Conservation (phyloP, 2,797 vertebrate species). For the Ctenopoma multispine region DNA sequence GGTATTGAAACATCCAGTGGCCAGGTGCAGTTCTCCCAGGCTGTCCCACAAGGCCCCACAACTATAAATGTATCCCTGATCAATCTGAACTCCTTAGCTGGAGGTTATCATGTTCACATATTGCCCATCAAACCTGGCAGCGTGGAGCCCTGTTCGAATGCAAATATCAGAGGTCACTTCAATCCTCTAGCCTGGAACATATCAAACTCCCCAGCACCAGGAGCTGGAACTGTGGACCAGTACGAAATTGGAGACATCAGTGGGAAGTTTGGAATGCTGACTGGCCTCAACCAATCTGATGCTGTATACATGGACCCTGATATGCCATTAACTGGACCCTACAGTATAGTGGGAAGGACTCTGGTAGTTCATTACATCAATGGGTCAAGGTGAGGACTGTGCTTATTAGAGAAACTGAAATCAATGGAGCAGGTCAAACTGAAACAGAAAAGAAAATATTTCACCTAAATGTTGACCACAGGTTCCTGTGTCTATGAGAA, state of each 20-base stretch:
- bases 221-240: constrained; percentile 83
- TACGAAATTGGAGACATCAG: constrained; percentile 88
- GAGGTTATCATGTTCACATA: constrained; percentile 84
- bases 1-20: constrained; percentile 69
- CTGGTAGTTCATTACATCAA: constrained; percentile 84
- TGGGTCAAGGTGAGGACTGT: constrained; percentile 81
- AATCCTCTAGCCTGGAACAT: constrained; percentile 80
- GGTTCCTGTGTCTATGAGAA: neutral
- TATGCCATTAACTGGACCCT: constrained; percentile 80
- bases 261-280: constrained; percentile 85
- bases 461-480: neutral
- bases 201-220: constrained; percentile 72
- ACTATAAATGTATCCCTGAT: constrained; percentile 73
- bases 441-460: neutral
- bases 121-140: constrained; percentile 75
- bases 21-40: constrained; percentile 74
- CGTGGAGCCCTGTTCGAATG: constrained; percentile 76
- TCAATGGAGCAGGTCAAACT: neutral
- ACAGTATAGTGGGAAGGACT: constrained; percentile 83
- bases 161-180: constrained; percentile 82
- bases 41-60: constrained; percentile 78
- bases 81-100: constrained; percentile 67
- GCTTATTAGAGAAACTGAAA: neutral
- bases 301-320: constrained; percentile 71
- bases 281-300: constrained; percentile 35